Evolutionary conservation across 2,113 vertebrate genomes (phyloP), one percentile per base, ranked within the genome.

Genomic region (Siniperca knerii): DNA sequence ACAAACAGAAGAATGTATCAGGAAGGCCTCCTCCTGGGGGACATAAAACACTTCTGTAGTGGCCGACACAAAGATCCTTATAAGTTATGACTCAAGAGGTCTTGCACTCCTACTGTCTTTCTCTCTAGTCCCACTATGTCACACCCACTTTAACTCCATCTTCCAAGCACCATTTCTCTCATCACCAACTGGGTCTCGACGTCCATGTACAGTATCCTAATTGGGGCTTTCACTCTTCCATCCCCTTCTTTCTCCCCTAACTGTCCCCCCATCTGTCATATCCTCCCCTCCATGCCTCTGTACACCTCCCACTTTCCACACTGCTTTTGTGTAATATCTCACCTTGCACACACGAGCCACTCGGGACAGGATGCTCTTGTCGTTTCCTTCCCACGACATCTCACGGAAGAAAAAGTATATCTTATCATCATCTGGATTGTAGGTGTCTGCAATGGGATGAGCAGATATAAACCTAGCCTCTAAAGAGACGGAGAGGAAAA

Each of bases 401-500:
- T 99, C 98, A 11, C 97, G 98, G 92, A 99, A 99, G 95, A 99
- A 99, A 92, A 99, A 99, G 95, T 99, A 99, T 86, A 99, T 97
- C 95, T 99, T 99, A 87, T 99, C 98, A 79, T 99, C 98, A 69
- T 99, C 98, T 66, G 97, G 97, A 85, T 98, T 99, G 93, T 97
- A 98, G 29, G 98, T 99, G 92, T 99, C 98, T 4, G 98, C 95
- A 40, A 99, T 97, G 65, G 98, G 95, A 88, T 97, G 97, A 70
- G 97, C 97, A 54, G 96, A 97, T 90, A 99, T 96, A 93, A 99
- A 99, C 93, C 97, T 98, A 1, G 97, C 98, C 94, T 99, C 98
- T 99, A 89, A 89, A 92, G 90, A 88, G 78, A 88, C 4, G n/a
- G 48, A 77, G 55, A 79, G 50, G 58, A 50, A 75, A 16, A 73